Base-by-base conservation (phyloP, 2,797 vertebrate genomes). In the Tangara arthus region DNA sequence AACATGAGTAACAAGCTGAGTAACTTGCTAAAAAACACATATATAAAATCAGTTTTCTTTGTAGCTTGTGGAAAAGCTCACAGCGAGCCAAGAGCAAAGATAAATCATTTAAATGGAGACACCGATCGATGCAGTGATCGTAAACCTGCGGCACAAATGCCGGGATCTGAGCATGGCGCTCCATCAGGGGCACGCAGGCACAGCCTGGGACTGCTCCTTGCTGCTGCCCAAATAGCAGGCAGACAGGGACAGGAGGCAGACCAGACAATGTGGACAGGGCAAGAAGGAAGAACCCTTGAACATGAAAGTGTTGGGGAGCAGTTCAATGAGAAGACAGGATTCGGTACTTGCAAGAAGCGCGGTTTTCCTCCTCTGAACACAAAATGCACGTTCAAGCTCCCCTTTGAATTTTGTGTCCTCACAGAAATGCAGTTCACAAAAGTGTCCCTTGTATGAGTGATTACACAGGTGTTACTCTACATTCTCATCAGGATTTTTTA, bases 91-190 rank as follows among this genome's bases (percentile, higher is more conserved):
- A 55, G 34, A 86, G 46, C 26, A 82, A 87, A 63, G 80, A 52
- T 64, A 82, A 87, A 75, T 89, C 50, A 50, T 30, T 47, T n/a
- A 49, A 84, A 63, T 2, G 8, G 57, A 89, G 73, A 50, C 23
- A 15, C 23, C 2, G 0, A 28, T 57, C 47, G 23, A 46, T 19
- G 55, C 46, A 27, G 41, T 0, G 1, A 56, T 8, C 4, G 22
- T 22, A 71, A 75, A 88, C 37, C 49, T 27, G 46, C 4, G 11
- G 61, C 53, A 71, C 37, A 65, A 52, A 39, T 1, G 10, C 15
- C 8, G 2, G 17, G 28, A 19, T 19, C 24, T 28, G 83, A 57
- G 59, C 26, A 5, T 0, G 28, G 34, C 24, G 34, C 59, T 79
- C 57, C 60, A 37, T 26, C 71, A 65, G 28, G 6, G 8, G 42